Conservation (phyloP, 2,113 vertebrate genomes). For the Pristiophorus japonicus region DNA sequence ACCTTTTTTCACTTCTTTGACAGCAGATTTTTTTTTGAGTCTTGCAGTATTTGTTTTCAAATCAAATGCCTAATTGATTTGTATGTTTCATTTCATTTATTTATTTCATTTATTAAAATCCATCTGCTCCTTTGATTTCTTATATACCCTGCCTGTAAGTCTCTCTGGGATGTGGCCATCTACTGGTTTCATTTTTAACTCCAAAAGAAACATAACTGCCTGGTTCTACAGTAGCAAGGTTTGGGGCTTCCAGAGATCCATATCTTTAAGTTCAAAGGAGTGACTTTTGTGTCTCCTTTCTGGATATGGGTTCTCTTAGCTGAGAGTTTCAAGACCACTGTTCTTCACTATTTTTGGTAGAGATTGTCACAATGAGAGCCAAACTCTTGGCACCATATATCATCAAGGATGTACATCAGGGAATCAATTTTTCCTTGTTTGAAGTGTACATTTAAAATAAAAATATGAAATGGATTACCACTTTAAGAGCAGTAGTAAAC, state of each 20-base stretch:
- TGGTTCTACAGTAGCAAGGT: neutral
- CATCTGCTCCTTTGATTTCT: neutral
- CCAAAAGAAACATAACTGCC: neutral
- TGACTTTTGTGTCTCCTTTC: neutral
- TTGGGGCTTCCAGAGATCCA: neutral
- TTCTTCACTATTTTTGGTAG: neutral
- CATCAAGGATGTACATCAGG: neutral
- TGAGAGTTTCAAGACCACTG: neutral
- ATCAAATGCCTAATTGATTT: neutral
- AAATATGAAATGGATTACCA: neutral
- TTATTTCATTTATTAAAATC: neutral
- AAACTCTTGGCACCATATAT: neutral
- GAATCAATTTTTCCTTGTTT: neutral
- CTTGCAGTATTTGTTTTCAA: neutral
- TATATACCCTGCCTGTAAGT: neutral
- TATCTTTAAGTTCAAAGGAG: neutral
- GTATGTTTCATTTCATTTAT: neutral
- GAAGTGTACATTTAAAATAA: neutral
- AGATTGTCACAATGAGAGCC: neutral
- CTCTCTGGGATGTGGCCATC: neutral
- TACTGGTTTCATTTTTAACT: no score
- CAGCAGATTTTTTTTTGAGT: neutral
- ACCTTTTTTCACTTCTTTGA: neutral
- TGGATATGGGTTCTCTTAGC: neutral
- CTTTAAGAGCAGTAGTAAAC: neutral